Percentiles rank a stretch among this genome's conserved stretches.
phyloP scores from a whole-genome alignment of 2,888 invertebrate genomes.

The Yponomeuta evonymella region DNA sequence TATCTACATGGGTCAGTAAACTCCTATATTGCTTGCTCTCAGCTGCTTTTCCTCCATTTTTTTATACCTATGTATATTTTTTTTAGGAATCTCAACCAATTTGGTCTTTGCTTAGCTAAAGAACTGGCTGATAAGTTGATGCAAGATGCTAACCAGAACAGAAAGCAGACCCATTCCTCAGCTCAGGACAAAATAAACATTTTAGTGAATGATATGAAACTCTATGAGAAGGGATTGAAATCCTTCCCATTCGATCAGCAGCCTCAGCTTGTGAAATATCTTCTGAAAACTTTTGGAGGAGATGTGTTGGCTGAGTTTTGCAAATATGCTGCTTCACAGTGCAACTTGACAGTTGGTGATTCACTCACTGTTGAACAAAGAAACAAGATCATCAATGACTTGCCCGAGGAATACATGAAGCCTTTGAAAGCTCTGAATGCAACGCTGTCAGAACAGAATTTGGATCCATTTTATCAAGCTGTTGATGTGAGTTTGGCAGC shows the following conservation, averaged over 20 bases:
- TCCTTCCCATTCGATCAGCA: slow-evolving; percentile 79
- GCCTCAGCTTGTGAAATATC: slow-evolving; percentile 84
- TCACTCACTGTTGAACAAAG: slow-evolving; percentile 79
- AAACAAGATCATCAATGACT: slow-evolving; percentile 81
- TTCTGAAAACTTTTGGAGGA: slow-evolving; percentile 88
- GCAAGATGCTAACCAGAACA: slow-evolving; percentile 80
- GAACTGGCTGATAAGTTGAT: slow-evolving; percentile 84
- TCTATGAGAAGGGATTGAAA: slow-evolving; percentile 88
- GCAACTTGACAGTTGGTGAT: slow-evolving; percentile 78
- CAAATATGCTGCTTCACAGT: slow-evolving; percentile 85
- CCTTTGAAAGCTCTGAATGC: slow-evolving; percentile 81
- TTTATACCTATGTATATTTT: slow-evolving; percentile 19
- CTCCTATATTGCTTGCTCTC: not conserved
- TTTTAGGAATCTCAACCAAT: slow-evolving; percentile 79
- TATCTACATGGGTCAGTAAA: slow-evolving; percentile 79
- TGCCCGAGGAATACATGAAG: slow-evolving; percentile 80
- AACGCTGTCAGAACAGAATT: slow-evolving; percentile 79
- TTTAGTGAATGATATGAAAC: slow-evolving; percentile 82
- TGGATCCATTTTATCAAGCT: slow-evolving; percentile 88
- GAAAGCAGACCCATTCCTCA: slow-evolving; percentile 87
- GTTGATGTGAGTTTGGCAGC: slow-evolving; percentile 82
- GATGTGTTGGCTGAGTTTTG: slow-evolving; percentile 89
- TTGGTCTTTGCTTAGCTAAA: slow-evolving; percentile 81
- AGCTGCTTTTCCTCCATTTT: not conserved
- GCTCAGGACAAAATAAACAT: slow-evolving; percentile 89